Percentiles rank a stretch among this genome's conserved stretches.
Evolutionary conservation across 1,140 invertebrate genomes (phyloP).

Genomic region (Zophobas morio): DNA sequence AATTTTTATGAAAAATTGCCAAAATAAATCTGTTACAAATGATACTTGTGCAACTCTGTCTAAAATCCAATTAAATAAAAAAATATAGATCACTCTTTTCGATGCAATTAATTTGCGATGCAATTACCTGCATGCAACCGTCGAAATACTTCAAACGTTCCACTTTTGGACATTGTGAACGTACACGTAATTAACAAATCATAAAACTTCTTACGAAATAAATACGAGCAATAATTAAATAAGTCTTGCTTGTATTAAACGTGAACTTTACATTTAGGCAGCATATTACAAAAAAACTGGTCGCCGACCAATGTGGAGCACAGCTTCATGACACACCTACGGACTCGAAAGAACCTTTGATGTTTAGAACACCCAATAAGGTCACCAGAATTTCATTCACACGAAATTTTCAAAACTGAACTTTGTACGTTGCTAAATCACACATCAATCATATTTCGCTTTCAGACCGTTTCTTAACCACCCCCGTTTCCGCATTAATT

Average conservation of each 20-base stretch:
- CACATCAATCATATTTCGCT: neutral
- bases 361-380: neutral
- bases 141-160: too few species aligned
- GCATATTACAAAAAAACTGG: constrained; percentile 15
- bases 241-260: constrained; percentile 11
- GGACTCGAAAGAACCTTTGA: neutral
- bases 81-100: too few species aligned
- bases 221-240: constrained; percentile 18
- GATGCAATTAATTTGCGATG: too few species aligned
- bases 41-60: too few species aligned
- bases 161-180: neutral
- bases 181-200: constrained; percentile 9
- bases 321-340: constrained; percentile 7
- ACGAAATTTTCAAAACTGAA: neutral
- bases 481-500: too few species aligned
- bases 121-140: too few species aligned
- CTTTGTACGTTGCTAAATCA: neutral
- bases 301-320: constrained; percentile 27
- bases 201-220: constrained; percentile 8
- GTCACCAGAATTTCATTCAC: constrained; percentile 5
- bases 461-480: too few species aligned
- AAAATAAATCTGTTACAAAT: too few species aligned
- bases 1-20: too few species aligned
- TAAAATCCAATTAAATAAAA: too few species aligned
- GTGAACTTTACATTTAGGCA: constrained; percentile 16